A percentile compares a stretch with the other conserved stretches of the same genome.
Evolutionary conservation across 1,140 invertebrate genomes (phyloP).

Genomic region (Marisa cornuarietis): DNA sequence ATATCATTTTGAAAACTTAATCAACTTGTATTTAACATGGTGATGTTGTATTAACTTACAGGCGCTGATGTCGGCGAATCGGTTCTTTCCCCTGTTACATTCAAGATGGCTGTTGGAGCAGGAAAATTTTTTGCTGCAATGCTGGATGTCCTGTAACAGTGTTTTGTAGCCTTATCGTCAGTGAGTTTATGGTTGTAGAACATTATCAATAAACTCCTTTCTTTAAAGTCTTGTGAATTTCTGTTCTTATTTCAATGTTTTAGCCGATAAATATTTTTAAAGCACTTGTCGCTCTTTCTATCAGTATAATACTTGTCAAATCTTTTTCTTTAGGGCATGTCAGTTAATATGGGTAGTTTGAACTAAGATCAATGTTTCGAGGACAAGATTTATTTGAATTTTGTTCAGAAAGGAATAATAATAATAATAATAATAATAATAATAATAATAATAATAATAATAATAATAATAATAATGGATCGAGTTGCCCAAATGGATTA

Average conservation of each 20-base stretch:
- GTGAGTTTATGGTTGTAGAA: no score
- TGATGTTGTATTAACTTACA: not conserved
- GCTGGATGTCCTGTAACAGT: constrained; percentile 4
- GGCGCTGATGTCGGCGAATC: not conserved
- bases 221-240: no score
- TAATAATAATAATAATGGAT: not conserved
- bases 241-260: no score
- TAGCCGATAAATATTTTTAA: no score
- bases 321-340: not conserved
- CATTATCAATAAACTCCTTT: no score
- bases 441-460: not conserved
- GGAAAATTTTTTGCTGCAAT: not conserved
- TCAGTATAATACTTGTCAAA: not conserved
- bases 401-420: not conserved
- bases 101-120: not conserved
- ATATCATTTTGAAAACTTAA: not conserved
- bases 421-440: not conserved
- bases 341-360: not conserved
- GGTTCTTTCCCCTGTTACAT: constrained; percentile 3
- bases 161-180: no score
- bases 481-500: not conserved
- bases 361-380: not conserved
- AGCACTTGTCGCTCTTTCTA: no score
- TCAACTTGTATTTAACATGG: not conserved
- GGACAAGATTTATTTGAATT: not conserved